Percentiles rank a stretch among this genome's conserved stretches.
phyloP scores from a whole-genome alignment of 2,797 vertebrate genomes.

The Orestias chungarensis region DNA sequence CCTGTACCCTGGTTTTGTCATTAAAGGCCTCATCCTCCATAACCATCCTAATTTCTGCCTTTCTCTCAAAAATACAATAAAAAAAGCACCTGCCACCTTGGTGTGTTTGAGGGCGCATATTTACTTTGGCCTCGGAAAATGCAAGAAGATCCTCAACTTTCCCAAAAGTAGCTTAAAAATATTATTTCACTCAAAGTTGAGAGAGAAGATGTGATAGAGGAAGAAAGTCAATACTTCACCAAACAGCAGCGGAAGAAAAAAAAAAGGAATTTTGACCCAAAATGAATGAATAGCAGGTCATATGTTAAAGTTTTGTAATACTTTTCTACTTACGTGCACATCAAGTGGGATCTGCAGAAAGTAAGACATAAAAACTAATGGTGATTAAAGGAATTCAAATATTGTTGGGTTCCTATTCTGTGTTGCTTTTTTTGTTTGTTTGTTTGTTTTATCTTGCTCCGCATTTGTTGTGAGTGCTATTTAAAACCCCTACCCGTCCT shows the following conservation, averaged over 20 bases:
- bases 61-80: neutral
- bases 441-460: neutral
- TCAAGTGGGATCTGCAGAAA: slow-evolving; percentile 54
- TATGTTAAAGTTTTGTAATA: slow-evolving; percentile 20
- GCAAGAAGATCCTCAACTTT: slow-evolving; percentile 26
- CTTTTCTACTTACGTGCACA: slow-evolving; percentile 12
- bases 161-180: slow-evolving; percentile 51
- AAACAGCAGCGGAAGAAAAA: slow-evolving; percentile 8
- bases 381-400: slow-evolving; percentile 11
- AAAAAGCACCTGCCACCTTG: slow-evolving; percentile 44
- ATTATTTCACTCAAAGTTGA: slow-evolving; percentile 48
- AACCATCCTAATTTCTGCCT: slow-evolving; percentile 12
- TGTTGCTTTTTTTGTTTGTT: too few species aligned
- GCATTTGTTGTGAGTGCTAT: neutral
- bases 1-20: slow-evolving; percentile 69
- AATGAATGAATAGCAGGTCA: slow-evolving; percentile 22
- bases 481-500: slow-evolving; percentile 4
- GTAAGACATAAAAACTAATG: slow-evolving; percentile 18
- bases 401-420: too few species aligned
- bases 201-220: slow-evolving; percentile 34
- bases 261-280: slow-evolving; percentile 7
- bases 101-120: slow-evolving; percentile 1
- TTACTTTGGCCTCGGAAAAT: slow-evolving; percentile 9
- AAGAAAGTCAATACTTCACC: slow-evolving; percentile 29
- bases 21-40: slow-evolving; percentile 52